Conservation (phyloP, 2,888 invertebrate genomes). For the Calameuta idolon region DNA sequence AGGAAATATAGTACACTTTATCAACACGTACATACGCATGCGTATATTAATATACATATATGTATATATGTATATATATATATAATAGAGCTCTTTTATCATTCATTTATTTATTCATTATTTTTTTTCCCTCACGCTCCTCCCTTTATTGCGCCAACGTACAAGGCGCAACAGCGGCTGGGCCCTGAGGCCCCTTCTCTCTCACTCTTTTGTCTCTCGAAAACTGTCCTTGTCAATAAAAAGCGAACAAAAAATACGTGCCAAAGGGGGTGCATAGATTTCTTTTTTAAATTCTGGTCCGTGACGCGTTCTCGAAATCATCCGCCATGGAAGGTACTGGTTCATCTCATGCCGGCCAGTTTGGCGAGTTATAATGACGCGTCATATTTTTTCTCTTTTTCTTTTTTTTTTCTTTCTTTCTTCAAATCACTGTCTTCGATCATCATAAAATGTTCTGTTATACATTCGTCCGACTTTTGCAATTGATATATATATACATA, state of each 20-base stretch:
- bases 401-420: slow-evolving; percentile 28
- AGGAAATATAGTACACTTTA: not conserved
- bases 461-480: not conserved
- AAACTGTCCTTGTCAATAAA: slow-evolving; percentile 31
- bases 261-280: slow-evolving; percentile 14
- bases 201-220: not conserved
- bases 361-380: not conserved
- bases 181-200: not conserved
- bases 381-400: slow-evolving; percentile 9
- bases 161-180: not conserved
- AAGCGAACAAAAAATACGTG: slow-evolving; percentile 13
- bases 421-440: slow-evolving; percentile 16
- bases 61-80: slow-evolving; percentile 43
- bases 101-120: not conserved
- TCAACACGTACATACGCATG: slow-evolving; percentile 34
- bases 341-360: not conserved
- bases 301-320: not conserved
- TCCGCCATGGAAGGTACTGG: not conserved
- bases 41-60: slow-evolving; percentile 42
- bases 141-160: not conserved
- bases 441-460: not conserved
- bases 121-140: not conserved
- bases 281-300: slow-evolving; percentile 16
- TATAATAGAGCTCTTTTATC: slow-evolving; percentile 22
- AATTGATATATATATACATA: not conserved